phyloP scores from a whole-genome alignment of 2,888 invertebrate species.

The Scaptomyza flava region DNA sequence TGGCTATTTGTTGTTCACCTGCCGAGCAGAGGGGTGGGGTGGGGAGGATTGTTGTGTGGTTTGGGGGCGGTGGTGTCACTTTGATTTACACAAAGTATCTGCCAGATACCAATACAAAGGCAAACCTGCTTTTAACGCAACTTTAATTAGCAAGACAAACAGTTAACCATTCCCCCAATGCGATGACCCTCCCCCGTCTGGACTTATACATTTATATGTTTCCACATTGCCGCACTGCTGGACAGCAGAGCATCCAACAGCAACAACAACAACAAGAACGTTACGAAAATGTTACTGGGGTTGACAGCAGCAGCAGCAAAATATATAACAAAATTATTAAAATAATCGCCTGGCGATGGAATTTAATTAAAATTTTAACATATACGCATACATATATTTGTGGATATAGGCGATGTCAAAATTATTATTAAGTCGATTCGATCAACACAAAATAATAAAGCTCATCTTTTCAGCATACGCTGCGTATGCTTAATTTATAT shows the following conservation, averaged over 20 bases:
- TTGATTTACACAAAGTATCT: constrained; percentile 72
- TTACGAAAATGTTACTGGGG: constrained; percentile 21
- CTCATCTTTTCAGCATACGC: constrained; percentile 17
- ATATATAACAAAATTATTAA: constrained; percentile 33
- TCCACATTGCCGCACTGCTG: constrained; percentile 19
- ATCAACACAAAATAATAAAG: constrained; percentile 36
- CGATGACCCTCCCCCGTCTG: not conserved
- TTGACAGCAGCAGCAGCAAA: constrained; percentile 23
- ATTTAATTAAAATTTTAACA: constrained; percentile 64
- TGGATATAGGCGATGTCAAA: constrained; percentile 14
- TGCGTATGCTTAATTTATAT: constrained; percentile 64
- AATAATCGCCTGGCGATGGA: constrained; percentile 17
- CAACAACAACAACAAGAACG: not conserved
- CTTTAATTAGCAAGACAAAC: constrained; percentile 73
- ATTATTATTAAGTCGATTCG: constrained; percentile 34
- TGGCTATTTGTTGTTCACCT: constrained; percentile 17
- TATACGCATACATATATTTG: not conserved
- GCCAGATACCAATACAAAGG: constrained; percentile 53
- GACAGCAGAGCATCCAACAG: constrained; percentile 13
- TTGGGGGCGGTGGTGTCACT: constrained; percentile 11
- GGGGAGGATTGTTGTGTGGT: not conserved
- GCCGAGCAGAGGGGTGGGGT: constrained; percentile 10
- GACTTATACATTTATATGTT: not conserved
- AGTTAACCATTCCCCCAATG: constrained; percentile 24
- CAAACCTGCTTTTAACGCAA: constrained; percentile 47